phyloP scores from a whole-genome alignment of 2,888 invertebrate genomes.

The Leptura quadrifasciata region DNA sequence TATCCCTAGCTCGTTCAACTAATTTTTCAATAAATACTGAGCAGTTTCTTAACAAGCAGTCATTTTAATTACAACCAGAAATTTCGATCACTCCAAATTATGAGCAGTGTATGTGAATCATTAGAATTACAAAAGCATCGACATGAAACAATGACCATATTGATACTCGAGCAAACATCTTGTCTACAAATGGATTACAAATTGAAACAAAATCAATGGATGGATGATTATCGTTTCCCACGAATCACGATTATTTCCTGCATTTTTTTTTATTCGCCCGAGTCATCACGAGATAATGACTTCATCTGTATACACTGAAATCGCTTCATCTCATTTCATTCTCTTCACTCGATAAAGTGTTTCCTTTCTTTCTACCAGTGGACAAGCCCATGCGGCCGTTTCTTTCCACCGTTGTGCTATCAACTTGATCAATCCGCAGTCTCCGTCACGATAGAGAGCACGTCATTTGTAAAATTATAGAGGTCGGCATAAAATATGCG shows the following conservation, averaged over 20 bases:
- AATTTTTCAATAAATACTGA: too few species aligned
- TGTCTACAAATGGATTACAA: constrained; percentile 45
- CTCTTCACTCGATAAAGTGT: not conserved
- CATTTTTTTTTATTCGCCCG: constrained; percentile 62
- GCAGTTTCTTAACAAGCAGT: too few species aligned
- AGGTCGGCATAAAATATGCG: constrained; percentile 57
- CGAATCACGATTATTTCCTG: constrained; percentile 63
- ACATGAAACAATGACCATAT: not conserved
- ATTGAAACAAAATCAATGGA: constrained; percentile 55
- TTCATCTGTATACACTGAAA: constrained; percentile 59
- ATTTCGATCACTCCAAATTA: too few species aligned
- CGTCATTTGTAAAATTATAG: constrained; percentile 64
- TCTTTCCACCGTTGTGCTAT: constrained; percentile 12
- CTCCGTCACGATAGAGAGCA: constrained; percentile 61
- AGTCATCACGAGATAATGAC: constrained; percentile 66
- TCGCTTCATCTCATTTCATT: constrained; percentile 36
- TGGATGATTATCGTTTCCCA: constrained; percentile 57
- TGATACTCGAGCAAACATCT: constrained; percentile 10
- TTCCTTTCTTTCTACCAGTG: constrained; percentile 9
- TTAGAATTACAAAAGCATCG: too few species aligned
- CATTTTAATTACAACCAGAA: too few species aligned
- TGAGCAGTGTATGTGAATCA: not conserved
- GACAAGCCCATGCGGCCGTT: not conserved
- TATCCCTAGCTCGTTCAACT: too few species aligned
- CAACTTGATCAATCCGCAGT: constrained; percentile 20